Conservation (phyloP, 2,888 invertebrate genomes). For the Tethea ocularis region DNA sequence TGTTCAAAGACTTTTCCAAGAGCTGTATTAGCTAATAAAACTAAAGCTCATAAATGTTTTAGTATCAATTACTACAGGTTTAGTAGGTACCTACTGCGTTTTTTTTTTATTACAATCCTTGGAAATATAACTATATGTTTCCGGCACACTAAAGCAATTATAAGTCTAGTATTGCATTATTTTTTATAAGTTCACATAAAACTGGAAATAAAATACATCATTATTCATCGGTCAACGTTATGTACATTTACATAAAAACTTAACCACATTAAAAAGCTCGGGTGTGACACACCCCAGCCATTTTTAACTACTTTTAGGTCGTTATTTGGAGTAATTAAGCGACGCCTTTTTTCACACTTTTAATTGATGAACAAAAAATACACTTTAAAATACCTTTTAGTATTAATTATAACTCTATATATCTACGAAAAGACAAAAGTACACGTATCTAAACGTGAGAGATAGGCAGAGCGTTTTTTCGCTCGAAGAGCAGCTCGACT, state of each 20-base stretch:
- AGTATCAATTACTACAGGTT: not conserved
- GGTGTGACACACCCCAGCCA: conserved; percentile 9
- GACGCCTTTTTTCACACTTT: conserved; percentile 10
- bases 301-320: conserved; percentile 6
- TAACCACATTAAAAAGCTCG: conserved; percentile 7
- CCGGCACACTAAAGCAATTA: not conserved
- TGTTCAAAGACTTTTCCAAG: not conserved
- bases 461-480: no score
- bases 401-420: not conserved
- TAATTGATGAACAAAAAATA: not conserved
- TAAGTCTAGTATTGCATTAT: not conserved
- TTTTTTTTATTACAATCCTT: not conserved
- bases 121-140: not conserved
- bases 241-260: conserved; percentile 1
- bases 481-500: no score
- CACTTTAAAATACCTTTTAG: not conserved
- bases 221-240: not conserved
- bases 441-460: no score
- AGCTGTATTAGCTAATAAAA: conserved; percentile 2
- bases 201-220: not conserved
- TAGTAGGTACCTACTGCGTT: not conserved
- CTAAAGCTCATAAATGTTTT: not conserved
- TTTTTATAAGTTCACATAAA: not conserved
- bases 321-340: conserved; percentile 9
- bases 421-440: no score